Base-by-base conservation (phyloP, 2,888 invertebrate genomes). In the Nymphalis urticae region DNA sequence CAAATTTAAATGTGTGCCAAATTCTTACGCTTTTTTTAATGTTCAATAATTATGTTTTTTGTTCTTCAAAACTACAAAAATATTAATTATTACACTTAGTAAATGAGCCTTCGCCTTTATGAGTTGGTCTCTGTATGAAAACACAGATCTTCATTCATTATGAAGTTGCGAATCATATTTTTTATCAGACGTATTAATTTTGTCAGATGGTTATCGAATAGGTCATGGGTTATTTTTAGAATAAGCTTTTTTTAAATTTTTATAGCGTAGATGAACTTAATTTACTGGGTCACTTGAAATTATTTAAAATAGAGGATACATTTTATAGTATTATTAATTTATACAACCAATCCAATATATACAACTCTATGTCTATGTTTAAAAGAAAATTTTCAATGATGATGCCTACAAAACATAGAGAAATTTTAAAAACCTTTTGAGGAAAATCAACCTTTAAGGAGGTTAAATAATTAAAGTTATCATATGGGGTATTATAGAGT, bases 111-210 rank as follows among this genome's bases (percentile, higher is more conserved):
- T 51, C 51, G 36, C 42, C 62, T 68, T 60, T 62, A 82, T 71
- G 79, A 80, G 79, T 82, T 76, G 80, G 77, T 76, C 76, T 77
- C 75, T 81, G 79, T 82, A 83, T 80, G 79, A 77, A 78, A 79
- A 75, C 56, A 82, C 82, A 83, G 78, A 75, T 79, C 75, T 70
- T 77, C 82, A 82, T 85, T 85, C 82, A 85, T 83, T 77, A 73
- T 73, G 69, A 73, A 74, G 69, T 67, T 70, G 73, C 63, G 72
- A 72, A 76, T 75, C 74, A 69, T 69, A 68, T 72, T 75, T 77
- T 76, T 75, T 72, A 71, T 66, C 66, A 71, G 67, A 68, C 64
- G 70, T 70, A 70, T 75, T 73, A 73, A 74, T 74, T 73, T 67
- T 64, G 66, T 72, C 68, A 67, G 70, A 70, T 72, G 69, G 24